These are phyloP conservation scores for Idaea dimidiata DNA, from an alignment of 2,888 invertebrate species.

Conservation along the genomic window DNA sequence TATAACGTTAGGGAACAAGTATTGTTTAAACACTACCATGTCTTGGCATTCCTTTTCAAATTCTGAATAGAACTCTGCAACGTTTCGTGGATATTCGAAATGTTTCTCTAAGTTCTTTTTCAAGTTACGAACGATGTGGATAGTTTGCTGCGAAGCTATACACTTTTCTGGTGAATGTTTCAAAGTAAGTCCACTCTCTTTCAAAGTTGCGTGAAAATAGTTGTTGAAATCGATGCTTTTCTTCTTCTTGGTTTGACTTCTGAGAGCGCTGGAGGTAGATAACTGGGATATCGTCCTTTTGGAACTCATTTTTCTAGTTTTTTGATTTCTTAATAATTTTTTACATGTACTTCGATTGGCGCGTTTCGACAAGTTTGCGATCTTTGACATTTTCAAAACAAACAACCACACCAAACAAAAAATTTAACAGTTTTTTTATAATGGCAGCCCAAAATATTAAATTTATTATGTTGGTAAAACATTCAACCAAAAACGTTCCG, in stretches of 20 bases:
- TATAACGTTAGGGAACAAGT: conserved; percentile 64
- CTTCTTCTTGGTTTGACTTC: conserved; percentile 44
- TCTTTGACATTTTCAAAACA: background rate
- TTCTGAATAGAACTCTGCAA: conserved; percentile 71
- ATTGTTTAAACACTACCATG: conserved; percentile 49
- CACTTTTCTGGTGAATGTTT: conserved; percentile 59
- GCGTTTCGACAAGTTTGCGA: background rate
- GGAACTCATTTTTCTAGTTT: conserved; percentile 28
- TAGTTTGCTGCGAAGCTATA: conserved; percentile 58
- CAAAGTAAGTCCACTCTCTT: conserved; percentile 57
- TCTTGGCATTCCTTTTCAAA: conserved; percentile 44
- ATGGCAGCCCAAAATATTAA: background rate
- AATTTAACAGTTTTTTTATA: background rate
- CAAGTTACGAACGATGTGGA: conserved; percentile 69
- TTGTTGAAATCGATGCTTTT: conserved; percentile 37
- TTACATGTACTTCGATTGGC: background rate
- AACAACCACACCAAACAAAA: background rate
- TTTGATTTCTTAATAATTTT: background rate
- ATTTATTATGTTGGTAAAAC: background rate
- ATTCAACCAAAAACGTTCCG: background rate
- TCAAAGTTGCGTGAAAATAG: conserved; percentile 50
- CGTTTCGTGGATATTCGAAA: conserved; percentile 78
- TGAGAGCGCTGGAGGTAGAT: conserved; percentile 20
- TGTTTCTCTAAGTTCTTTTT: conserved; percentile 50
- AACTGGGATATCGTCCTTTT: conserved; percentile 44